Percentiles rank a stretch among this genome's conserved stretches.
phyloP scores from a whole-genome alignment of 2,113 vertebrate species.

The Hepsetus odoe region DNA sequence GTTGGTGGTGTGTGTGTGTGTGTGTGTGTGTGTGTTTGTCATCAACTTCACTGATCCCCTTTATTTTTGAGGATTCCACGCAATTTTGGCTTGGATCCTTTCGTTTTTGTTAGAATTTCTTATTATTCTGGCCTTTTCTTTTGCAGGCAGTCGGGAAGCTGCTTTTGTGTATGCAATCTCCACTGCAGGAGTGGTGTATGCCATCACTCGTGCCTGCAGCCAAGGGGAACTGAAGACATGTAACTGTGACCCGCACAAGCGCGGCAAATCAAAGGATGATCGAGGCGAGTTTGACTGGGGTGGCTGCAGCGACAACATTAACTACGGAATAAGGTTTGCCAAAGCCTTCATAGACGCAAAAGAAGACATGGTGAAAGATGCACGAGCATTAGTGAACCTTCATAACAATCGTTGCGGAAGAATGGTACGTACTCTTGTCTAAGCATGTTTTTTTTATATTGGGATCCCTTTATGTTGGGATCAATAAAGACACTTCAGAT shows the following conservation, averaged over 20 bases:
- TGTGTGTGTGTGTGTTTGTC: slow-evolving; percentile 19
- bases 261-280: slow-evolving; percentile 83
- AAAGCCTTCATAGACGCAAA: slow-evolving; percentile 96
- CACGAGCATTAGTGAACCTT: slow-evolving; percentile 95
- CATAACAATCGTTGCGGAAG: slow-evolving; percentile 97
- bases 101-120: not conserved
- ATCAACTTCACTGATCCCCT: slow-evolving; percentile 27
- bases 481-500: too few relatives aligned
- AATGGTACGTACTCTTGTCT: slow-evolving; percentile 79
- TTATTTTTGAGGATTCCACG: not conserved
- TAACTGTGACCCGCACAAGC: slow-evolving; percentile 90
- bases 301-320: slow-evolving; percentile 96
- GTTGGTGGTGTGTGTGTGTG: slow-evolving; percentile 15
- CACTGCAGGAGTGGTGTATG: slow-evolving; percentile 94
- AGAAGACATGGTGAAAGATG: slow-evolving; percentile 92
- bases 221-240: slow-evolving; percentile 93
- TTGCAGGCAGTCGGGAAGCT: slow-evolving; percentile 90
- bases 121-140: not conserved
- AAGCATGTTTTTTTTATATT: too few relatives aligned
- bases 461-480: too few relatives aligned
- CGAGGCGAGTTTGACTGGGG: slow-evolving; percentile 96
- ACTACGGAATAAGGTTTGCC: slow-evolving; percentile 94
- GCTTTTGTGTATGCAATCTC: slow-evolving; percentile 98
- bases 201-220: slow-evolving; percentile 93
- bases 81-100: not conserved